Evolutionary conservation across 2,888 invertebrate species (phyloP).

Genomic region (Seira ritae): DNA sequence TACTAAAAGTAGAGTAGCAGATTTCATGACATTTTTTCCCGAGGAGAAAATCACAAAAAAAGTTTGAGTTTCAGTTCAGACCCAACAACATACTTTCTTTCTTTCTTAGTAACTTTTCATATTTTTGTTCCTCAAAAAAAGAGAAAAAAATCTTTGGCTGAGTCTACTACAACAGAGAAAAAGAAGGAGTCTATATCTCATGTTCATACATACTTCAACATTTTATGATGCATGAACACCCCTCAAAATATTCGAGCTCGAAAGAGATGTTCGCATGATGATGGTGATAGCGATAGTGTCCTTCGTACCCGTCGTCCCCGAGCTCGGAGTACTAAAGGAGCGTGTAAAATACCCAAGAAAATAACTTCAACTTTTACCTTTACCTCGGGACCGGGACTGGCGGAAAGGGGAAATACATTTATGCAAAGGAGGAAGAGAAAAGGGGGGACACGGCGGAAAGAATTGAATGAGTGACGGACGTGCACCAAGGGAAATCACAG

Average conservation of each 20-base stretch:
- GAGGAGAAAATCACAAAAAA: background rate
- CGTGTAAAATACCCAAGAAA: no score
- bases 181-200: background rate
- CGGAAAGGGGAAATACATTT: background rate
- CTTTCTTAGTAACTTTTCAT: background rate
- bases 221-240: background rate
- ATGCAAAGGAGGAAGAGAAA: background rate
- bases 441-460: constrained; percentile 12
- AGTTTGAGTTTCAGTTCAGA: no score
- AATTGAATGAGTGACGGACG: constrained; percentile 50
- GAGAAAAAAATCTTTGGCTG: background rate
- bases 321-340: no score
- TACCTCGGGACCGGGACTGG: background rate
- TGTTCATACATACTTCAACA: background rate
- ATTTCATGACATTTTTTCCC: constrained; percentile 3
- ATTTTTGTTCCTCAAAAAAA: background rate
- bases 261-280: no score
- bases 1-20: no score
- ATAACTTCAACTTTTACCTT: constrained; percentile 34
- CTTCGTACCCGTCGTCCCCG: no score
- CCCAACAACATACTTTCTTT: background rate
- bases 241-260: background rate
- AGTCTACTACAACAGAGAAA: no score
- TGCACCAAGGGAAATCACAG: constrained; percentile 58
- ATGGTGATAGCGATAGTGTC: no score